Percentiles rank a stretch among this genome's conserved stretches.
These are phyloP conservation scores for Epinotia demarniana DNA, from an alignment of 2,888 invertebrate species.

Conservation along the genomic window DNA sequence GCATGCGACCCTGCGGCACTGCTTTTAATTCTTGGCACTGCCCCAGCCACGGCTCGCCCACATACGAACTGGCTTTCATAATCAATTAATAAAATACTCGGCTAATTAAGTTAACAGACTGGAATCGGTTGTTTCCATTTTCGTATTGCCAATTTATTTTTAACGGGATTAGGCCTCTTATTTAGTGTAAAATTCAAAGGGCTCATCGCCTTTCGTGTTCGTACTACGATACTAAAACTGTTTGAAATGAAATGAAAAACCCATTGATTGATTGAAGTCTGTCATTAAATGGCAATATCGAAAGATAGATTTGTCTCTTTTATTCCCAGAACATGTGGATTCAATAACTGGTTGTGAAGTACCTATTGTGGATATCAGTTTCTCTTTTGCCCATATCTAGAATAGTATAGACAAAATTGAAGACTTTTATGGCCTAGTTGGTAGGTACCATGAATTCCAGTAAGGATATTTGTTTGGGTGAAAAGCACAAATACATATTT, in stretches of 20 bases:
- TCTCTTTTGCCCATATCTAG: neutral
- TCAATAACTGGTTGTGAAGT: neutral
- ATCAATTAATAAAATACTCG: conserved; percentile 41
- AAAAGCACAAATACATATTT: no score
- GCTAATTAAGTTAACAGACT: conserved; percentile 32
- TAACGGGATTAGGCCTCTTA: neutral
- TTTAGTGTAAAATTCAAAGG: neutral
- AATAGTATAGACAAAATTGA: no score
- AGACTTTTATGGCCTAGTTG: no score
- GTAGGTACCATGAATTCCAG: neutral
- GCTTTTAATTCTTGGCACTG: conserved; percentile 38
- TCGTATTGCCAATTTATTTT: conserved; percentile 13
- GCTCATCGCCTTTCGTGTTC: neutral
- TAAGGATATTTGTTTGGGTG: neutral
- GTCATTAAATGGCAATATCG: no score
- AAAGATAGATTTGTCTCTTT: no score
- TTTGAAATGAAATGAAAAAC: no score
- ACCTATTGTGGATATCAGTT: neutral
- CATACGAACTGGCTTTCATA: conserved; percentile 30
- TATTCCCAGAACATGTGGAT: neutral
- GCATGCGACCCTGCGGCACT: neutral
- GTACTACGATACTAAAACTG: neutral
- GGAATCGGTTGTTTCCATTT: conserved; percentile 14
- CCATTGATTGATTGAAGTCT: no score
- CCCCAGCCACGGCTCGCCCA: conserved; percentile 18